Percentiles rank a stretch among this genome's conserved stretches.
Evolutionary conservation across 2,888 invertebrate genomes (phyloP).

Genomic region (Mimachlamys varia): DNA sequence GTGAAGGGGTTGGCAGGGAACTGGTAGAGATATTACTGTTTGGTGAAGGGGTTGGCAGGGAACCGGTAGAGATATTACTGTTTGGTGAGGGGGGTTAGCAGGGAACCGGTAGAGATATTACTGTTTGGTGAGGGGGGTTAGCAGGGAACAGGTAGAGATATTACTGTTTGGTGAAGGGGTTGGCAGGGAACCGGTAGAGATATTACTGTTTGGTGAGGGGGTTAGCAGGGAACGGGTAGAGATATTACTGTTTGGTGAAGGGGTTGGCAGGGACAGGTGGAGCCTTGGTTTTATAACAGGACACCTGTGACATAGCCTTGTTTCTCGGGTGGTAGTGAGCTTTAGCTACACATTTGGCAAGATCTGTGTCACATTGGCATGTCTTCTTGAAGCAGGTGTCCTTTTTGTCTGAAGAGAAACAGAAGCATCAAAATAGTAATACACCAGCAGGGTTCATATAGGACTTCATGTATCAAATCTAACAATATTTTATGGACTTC

Average conservation of each 20-base stretch:
- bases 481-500: too few relatives aligned
- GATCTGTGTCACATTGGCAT: not conserved
- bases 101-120: not conserved
- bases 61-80: not conserved
- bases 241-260: not conserved
- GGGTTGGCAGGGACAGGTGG: not conserved
- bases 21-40: not conserved
- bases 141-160: not conserved
- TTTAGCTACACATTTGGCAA: not conserved
- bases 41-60: not conserved
- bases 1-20: not conserved
- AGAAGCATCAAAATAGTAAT: not conserved
- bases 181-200: not conserved
- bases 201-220: not conserved
- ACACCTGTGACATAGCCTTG: not conserved
- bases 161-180: not conserved
- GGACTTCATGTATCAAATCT: too few relatives aligned
- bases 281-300: not conserved
- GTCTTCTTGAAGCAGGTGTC: not conserved
- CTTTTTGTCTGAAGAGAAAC: not conserved
- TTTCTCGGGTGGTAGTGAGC: not conserved
- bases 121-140: not conserved
- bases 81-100: not conserved
- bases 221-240: not conserved
- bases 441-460: not conserved